Evolutionary conservation across 2,797 vertebrate genomes (phyloP), one percentile per base, ranked within the genome.

Genomic region (Sebastes hopkinsi): DNA sequence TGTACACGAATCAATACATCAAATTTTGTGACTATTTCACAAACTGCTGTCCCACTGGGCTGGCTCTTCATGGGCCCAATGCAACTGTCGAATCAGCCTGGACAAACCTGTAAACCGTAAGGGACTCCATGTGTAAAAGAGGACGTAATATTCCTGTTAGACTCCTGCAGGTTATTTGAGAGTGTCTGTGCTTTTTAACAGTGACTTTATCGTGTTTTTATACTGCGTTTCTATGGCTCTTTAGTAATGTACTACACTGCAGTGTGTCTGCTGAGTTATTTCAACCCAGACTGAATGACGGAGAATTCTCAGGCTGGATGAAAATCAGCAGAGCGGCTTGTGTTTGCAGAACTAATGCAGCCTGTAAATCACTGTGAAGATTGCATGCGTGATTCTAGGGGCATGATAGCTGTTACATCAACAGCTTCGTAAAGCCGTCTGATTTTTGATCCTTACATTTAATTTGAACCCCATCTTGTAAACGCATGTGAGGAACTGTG

Each of bases 251-350:
- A 9, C 5, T 10, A 4, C 23, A 0, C 5, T 10, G 3, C 27
- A 0, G 11, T 8, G 30, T 25, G 22, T 59, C 18, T 34, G 50
- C 55, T 32, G 42, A 61, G 13, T 16, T 32, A 58, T 73, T 73
- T 79, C 79, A 55, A 77, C 25, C 23, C 56, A 7, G 6, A 22
- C 29, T 59, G 54, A 69, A 55, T 32, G 60, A 54, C 32, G 13
- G 64, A 62, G 59, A 64, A 67, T 55, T 67, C 64, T 62, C 76
- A 25, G 70, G 20, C 50, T 77, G 61, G 25, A 85, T 74, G 69
- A 75, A 67, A 83, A 76, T 75, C 66, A 68, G 79, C 79, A 32
- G 46, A 67, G 7, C 54, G 38, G 66, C 36, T 5, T 8, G 76
- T 11, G 64, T 12, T 38, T 58, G 67, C 79, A 62, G 66, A 77